A percentile compares a stretch with the other conserved stretches of the same genome.
Conservation (phyloP, 1,140 invertebrate genomes). For the Tetranychus cinnabarinus region DNA sequence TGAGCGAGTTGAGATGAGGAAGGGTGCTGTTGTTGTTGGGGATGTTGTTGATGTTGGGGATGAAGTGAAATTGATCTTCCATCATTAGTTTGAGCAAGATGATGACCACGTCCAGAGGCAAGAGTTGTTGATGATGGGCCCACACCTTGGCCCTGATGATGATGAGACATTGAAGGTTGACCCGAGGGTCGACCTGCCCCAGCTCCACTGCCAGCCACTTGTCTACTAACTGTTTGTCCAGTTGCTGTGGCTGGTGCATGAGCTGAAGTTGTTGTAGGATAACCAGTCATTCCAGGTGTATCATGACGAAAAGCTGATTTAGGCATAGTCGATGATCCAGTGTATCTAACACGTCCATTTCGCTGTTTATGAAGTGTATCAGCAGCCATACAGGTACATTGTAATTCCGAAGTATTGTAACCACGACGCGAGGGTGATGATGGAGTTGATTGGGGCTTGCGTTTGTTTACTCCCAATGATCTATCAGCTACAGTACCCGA, state of each 20-base stretch:
- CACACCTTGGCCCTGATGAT: neutral
- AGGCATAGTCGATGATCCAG: constrained; percentile 19
- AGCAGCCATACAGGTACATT: constrained; percentile 86
- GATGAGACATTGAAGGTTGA: too few relatives aligned
- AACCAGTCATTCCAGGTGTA: neutral
- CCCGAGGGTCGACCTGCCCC: neutral
- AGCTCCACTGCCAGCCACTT: neutral
- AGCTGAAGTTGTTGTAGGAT: neutral
- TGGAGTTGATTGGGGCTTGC: constrained; percentile 5
- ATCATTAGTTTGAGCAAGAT: neutral
- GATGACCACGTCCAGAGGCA: too few relatives aligned
- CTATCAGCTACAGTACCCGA: neutral
- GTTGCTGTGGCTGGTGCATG: constrained; percentile 2
- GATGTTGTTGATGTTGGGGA: constrained; percentile 1
- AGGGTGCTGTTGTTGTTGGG: neutral
- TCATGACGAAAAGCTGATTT: constrained; percentile 7
- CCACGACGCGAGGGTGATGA: constrained; percentile 6
- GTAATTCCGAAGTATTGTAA: constrained; percentile 49
- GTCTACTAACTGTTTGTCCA: neutral
- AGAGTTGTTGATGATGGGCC: neutral
- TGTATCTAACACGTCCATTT: constrained; percentile 27
- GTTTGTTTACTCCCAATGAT: neutral
- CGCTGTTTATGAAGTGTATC: constrained; percentile 52
- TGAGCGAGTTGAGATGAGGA: neutral
- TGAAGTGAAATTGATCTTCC: neutral